A percentile compares a stretch with the other conserved stretches of the same genome.
Conservation (phyloP, 1,140 invertebrate genomes). For the Pogonus chalceus region DNA sequence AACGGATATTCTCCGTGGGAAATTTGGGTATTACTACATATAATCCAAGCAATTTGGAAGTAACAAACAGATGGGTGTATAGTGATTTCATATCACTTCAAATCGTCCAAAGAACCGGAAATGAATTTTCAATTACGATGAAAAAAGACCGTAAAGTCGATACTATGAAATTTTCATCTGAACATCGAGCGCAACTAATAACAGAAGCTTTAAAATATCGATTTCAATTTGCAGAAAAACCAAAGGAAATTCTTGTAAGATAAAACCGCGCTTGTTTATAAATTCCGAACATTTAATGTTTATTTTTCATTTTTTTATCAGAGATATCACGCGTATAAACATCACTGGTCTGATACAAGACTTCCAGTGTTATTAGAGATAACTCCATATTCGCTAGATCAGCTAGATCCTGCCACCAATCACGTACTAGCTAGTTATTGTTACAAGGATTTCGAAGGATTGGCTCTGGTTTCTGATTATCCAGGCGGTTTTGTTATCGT, state of each 20-base stretch:
- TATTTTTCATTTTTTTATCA: constrained; percentile 38
- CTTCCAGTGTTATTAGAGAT: constrained; percentile 83
- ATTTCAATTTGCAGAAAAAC: constrained; percentile 67
- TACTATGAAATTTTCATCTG: constrained; percentile 95
- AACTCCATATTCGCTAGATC: constrained; percentile 79
- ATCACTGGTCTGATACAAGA: constrained; percentile 88
- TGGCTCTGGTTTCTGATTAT: constrained; percentile 50
- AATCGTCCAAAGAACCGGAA: constrained; percentile 41
- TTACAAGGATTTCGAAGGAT: constrained; percentile 85
- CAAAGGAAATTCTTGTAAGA: constrained; percentile 62
- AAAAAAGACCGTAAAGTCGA: constrained; percentile 86
- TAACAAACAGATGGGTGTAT: constrained; percentile 93
- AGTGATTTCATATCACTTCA: constrained; percentile 66
- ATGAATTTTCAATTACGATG: constrained; percentile 79
- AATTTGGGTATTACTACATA: constrained; percentile 94
- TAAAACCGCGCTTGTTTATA: constrained; percentile 5
- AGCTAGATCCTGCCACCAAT: constrained; percentile 77
- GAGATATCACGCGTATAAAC: constrained; percentile 86
- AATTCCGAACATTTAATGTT: constrained; percentile 7
- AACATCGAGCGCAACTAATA: constrained; percentile 83
- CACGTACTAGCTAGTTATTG: constrained; percentile 75
- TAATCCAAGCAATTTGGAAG: constrained; percentile 84
- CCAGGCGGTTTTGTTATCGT: constrained; percentile 77
- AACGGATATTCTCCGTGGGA: constrained; percentile 94
- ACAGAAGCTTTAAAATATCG: constrained; percentile 81